Conservation (phyloP, 2,797 vertebrate species). For the Sciurus vulgaris region DNA sequence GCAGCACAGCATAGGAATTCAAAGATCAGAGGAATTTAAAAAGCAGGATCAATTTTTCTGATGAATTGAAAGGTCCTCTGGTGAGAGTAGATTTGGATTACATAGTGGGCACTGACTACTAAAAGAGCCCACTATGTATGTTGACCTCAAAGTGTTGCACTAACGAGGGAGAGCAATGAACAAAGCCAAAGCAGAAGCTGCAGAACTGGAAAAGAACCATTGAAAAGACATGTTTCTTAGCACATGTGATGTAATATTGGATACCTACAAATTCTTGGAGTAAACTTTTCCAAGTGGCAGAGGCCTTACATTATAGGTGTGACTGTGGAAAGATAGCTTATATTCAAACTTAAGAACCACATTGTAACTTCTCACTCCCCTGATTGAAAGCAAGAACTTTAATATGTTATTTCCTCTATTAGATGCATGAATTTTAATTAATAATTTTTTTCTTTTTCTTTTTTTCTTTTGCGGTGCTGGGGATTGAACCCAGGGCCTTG, state of each 20-base stretch:
- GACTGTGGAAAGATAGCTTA: not conserved
- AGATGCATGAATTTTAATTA: conserved; percentile 17
- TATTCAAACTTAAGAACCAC: not conserved
- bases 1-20: not conserved
- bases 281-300: not conserved
- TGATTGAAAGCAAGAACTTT: conserved; percentile 6
- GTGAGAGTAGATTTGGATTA: not conserved
- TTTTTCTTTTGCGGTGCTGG: too few species aligned
- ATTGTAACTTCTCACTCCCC: not conserved
- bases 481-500: too few species aligned
- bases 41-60: not conserved
- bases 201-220: not conserved
- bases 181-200: not conserved
- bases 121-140: not conserved
- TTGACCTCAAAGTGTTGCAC: not conserved
- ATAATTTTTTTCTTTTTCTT: not conserved
- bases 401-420: conserved; percentile 21
- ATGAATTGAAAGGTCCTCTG: not conserved
- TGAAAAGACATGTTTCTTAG: not conserved
- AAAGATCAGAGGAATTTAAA: not conserved
- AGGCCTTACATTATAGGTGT: not conserved
- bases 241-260: not conserved
- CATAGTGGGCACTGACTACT: not conserved
- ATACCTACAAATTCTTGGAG: not conserved
- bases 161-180: not conserved